Conservation (phyloP, 2,888 invertebrate species). For the Philhelius pedissequus region DNA sequence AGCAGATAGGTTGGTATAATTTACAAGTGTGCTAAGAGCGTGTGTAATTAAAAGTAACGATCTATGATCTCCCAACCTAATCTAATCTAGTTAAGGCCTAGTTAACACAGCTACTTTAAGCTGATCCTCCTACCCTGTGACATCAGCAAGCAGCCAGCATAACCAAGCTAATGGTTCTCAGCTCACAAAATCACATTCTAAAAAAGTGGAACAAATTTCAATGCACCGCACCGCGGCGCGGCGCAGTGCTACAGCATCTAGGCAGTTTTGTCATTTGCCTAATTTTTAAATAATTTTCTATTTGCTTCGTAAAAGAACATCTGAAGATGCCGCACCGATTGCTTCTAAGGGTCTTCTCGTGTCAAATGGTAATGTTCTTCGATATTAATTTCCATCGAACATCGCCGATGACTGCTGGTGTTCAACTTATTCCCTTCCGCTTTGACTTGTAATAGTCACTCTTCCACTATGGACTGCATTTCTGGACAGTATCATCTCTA, state of each 20-base stretch:
- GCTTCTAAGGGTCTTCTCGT: slow-evolving; percentile 55
- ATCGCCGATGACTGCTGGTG: slow-evolving; percentile 45
- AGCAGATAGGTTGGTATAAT: neutral
- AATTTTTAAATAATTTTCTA: slow-evolving; percentile 43
- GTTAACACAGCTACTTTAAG: slow-evolving; percentile 56
- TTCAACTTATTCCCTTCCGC: slow-evolving; percentile 25
- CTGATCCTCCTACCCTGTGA: slow-evolving; percentile 56
- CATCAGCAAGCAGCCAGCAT: neutral
- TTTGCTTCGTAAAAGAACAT: slow-evolving; percentile 5
- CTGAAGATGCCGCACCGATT: slow-evolving; percentile 37
- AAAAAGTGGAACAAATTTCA: slow-evolving; percentile 59
- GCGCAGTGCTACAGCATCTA: neutral
- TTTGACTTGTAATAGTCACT: neutral
- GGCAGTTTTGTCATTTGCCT: slow-evolving; percentile 36
- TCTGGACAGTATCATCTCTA: slow-evolving; percentile 39
- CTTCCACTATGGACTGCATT: neutral
- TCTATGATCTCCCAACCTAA: slow-evolving; percentile 20
- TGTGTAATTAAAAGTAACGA: slow-evolving; percentile 59
- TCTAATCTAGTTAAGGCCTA: slow-evolving; percentile 64
- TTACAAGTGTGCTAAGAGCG: slow-evolving; percentile 27
- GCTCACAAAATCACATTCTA: neutral
- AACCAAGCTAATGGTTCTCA: neutral
- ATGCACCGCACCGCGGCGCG: neutral
- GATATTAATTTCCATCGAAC: slow-evolving; percentile 48
- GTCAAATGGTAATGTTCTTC: slow-evolving; percentile 54